A percentile compares a stretch with the other conserved stretches of the same genome.
Conservation (phyloP, 2,113 vertebrate species). For the Corvus hawaiiensis region DNA sequence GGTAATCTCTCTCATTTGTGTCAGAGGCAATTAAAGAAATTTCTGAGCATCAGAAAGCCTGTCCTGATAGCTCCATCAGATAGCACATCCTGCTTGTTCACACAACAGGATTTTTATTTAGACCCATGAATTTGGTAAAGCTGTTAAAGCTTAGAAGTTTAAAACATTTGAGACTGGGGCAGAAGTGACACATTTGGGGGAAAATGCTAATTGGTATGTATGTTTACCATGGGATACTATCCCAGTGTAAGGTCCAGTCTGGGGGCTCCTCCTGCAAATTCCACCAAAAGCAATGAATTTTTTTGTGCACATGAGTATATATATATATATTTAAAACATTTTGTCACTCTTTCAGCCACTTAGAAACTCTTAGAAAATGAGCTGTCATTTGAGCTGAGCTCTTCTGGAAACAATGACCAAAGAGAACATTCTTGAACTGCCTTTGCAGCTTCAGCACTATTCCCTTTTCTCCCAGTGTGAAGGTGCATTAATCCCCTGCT, state of each 20-base stretch:
- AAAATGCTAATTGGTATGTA: not conserved
- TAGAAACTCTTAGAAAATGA: not conserved
- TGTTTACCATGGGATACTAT: not conserved
- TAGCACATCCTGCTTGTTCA: not conserved
- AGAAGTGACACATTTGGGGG: not conserved
- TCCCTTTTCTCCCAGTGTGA: not conserved
- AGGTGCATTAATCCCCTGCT: not conserved
- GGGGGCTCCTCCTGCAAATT: not conserved
- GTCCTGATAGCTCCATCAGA: not conserved
- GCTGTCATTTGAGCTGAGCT: not conserved
- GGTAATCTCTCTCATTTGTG: conserved; percentile 59
- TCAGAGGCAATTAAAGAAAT: not conserved
- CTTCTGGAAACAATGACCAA: not conserved
- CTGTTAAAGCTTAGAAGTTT: not conserved
- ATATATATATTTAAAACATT: not conserved
- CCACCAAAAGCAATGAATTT: not conserved
- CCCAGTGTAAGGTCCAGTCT: not conserved
- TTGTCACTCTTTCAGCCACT: not conserved
- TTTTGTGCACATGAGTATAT: not conserved
- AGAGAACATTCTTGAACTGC: not conserved
- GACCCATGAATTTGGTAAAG: not conserved
- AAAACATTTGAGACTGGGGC: not conserved
- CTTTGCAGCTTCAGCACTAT: not conserved
- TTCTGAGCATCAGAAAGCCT: not conserved
- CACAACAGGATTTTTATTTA: not conserved